These are phyloP conservation scores for Melanogrammus aeglefinus DNA, from an alignment of 2,797 vertebrate genomes.

Conservation along the genomic window DNA sequence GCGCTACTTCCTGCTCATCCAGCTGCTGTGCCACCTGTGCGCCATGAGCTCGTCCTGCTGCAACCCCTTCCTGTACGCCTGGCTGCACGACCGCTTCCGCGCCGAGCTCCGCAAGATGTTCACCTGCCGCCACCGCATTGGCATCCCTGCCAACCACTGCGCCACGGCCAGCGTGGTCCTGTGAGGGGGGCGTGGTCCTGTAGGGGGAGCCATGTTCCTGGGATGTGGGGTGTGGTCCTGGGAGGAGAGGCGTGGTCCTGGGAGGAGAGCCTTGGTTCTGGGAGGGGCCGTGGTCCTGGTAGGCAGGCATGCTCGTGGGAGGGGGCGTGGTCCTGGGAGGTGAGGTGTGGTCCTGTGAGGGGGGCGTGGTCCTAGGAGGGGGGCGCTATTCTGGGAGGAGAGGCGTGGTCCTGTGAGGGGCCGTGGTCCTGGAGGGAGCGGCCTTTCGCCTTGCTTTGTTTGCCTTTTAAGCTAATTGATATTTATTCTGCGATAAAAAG, in stretches of 20 bases:
- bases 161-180: constrained; percentile 75
- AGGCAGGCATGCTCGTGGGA: no score
- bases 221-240: no score
- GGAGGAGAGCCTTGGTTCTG: no score
- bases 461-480: not conserved
- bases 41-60: constrained; percentile 90
- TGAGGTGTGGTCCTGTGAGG: constrained; percentile 71
- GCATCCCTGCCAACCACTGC: constrained; percentile 76
- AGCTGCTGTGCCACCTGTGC: constrained; percentile 85
- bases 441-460: not conserved
- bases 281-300: no score
- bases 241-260: no score
- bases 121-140: constrained; percentile 72
- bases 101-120: constrained; percentile 82
- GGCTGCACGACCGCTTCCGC: constrained; percentile 85
- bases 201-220: no score
- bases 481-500: not conserved
- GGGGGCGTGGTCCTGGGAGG: no score
- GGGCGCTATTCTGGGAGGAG: no score
- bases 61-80: constrained; percentile 87
- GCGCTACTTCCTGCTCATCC: constrained; percentile 84
- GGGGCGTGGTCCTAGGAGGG: no score
- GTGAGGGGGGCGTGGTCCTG: constrained; percentile 49
- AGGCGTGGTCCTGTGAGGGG: no score
- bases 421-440: not conserved